phyloP scores from a whole-genome alignment of 2,113 vertebrate species.

The Equus quagga region DNA sequence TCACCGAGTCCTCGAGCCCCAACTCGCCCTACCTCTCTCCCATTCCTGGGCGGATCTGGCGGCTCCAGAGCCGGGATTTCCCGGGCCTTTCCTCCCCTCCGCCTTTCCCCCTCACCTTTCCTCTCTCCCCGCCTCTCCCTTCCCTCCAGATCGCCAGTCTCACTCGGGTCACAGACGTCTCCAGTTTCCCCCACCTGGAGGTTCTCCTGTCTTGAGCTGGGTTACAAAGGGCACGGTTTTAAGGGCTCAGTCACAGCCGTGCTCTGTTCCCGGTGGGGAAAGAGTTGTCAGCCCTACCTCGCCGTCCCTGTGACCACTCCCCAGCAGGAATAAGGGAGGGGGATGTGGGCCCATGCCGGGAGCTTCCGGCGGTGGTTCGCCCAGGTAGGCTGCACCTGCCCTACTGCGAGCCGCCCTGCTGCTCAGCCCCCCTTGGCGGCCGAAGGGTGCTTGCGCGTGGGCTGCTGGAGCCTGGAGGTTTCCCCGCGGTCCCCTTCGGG shows the following conservation, averaged over 20 bases:
- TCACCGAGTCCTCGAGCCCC: background rate
- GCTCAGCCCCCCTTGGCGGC: background rate
- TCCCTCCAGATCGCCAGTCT: background rate
- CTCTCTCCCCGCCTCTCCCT: background rate
- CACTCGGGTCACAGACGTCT: background rate
- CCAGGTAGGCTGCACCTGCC: background rate
- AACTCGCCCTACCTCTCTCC: background rate
- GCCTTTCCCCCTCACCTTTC: too few species aligned
- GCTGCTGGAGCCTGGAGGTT: background rate
- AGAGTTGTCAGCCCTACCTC: background rate
- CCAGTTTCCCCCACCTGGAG: background rate
- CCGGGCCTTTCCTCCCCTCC: background rate
- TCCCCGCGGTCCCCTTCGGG: too few species aligned
- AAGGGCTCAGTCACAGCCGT: background rate
- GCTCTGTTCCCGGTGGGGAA: background rate
- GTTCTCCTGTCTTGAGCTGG: background rate
- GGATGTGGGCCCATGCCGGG: background rate
- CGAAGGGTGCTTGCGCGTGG: background rate
- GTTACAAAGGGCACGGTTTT: background rate
- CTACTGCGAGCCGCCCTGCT: accelerated
- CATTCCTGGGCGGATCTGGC: background rate
- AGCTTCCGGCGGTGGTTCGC: background rate
- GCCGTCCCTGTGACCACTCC: background rate
- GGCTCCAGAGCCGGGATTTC: background rate
- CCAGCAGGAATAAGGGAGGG: background rate